These are phyloP conservation scores for Tribolium madens DNA, from an alignment of 1,140 invertebrate species.

Conservation along the genomic window DNA sequence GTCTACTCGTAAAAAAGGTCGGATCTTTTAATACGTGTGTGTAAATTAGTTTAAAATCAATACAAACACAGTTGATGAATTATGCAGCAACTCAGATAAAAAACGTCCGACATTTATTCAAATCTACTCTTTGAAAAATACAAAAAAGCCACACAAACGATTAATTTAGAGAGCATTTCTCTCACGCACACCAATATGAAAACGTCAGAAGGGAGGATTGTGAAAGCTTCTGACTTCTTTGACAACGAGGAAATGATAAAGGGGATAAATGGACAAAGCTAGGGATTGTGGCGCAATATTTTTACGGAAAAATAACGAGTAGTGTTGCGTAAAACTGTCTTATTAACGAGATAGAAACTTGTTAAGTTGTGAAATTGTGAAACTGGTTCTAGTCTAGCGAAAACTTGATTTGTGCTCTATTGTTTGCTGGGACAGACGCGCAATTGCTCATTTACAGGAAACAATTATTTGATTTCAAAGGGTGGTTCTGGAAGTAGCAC, in stretches of 20 bases:
- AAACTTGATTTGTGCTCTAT: neutral
- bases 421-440: neutral
- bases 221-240: conserved; percentile 2
- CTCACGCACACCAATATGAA: neutral
- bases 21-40: conserved; percentile 15
- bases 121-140: conserved; percentile 5
- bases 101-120: conserved; percentile 23
- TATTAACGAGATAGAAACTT: conserved; percentile 4
- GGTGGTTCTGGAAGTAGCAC: too few species aligned
- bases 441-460: neutral
- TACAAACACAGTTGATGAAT: conserved; percentile 13
- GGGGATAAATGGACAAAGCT: conserved; percentile 10
- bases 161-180: conserved; percentile 21
- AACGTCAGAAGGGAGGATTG: conserved; percentile 6
- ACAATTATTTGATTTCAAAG: too few species aligned
- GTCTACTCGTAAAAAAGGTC: neutral
- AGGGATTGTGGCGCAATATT: conserved; percentile 11
- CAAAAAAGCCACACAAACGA: conserved; percentile 20
- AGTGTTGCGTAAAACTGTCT: neutral
- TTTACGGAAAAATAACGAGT: neutral
- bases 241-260: conserved; percentile 7
- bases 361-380: neutral
- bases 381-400: conserved; percentile 1
- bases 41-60: conserved; percentile 11
- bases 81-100: conserved; percentile 1